A percentile compares a stretch with the other conserved stretches of the same genome.
Conservation (phyloP, 2,888 invertebrate genomes). For the Heliconius sara region DNA sequence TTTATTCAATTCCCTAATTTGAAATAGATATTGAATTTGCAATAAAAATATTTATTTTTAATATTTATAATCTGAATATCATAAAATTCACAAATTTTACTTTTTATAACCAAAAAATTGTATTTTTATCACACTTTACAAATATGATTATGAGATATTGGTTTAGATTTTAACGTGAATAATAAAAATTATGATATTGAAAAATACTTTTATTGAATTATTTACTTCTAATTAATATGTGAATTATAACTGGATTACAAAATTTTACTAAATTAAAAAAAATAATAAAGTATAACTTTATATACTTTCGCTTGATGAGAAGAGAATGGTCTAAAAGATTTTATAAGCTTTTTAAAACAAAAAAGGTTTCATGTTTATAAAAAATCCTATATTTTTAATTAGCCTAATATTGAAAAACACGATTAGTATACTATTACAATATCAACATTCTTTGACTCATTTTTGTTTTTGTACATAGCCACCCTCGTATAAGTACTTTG, state of each 20-base stretch:
- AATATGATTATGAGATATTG: neutral
- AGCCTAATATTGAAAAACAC: neutral
- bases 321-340: neutral
- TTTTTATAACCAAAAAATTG: neutral
- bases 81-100: neutral
- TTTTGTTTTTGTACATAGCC: neutral
- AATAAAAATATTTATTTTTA: neutral
- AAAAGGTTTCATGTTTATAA: neutral
- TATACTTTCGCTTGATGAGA: too few relatives aligned
- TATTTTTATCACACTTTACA: neutral
- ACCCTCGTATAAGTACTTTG: neutral
- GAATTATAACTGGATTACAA: too few relatives aligned
- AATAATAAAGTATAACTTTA: too few relatives aligned
- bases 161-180: neutral
- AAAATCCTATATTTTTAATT: neutral
- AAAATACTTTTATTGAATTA: neutral
- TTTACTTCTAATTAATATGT: neutral
- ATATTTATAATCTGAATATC: too few relatives aligned
- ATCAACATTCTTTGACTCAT: neutral
- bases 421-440: too few relatives aligned
- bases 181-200: neutral
- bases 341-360: neutral
- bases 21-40: neutral
- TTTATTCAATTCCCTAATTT: neutral
- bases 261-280: too few relatives aligned